These are phyloP conservation scores for Julus scanicus DNA, from an alignment of 2,888 invertebrate species.

Conservation along the genomic window DNA sequence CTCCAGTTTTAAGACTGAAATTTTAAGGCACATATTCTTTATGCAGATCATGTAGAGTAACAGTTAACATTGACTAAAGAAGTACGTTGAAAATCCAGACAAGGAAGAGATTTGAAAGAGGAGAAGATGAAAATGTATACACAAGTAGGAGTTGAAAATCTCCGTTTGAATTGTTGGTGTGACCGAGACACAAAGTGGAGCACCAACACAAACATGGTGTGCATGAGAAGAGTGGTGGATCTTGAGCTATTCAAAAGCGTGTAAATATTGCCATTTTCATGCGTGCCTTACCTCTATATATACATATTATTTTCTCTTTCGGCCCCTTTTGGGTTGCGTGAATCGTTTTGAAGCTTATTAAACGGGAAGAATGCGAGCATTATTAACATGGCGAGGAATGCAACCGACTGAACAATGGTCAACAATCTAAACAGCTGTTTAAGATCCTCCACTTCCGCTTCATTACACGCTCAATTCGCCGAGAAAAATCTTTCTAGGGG, in stretches of 20 bases:
- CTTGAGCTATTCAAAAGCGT: conserved; percentile 1
- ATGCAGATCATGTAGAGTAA: no score
- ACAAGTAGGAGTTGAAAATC: no score
- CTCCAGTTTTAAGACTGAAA: no score
- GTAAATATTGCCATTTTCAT: conserved; percentile 8
- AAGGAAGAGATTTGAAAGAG: no score
- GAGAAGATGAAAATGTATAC: no score
- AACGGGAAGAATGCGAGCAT: background rate
- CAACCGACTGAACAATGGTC: conserved; percentile 19
- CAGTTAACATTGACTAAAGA: no score
- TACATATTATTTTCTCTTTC: no score
- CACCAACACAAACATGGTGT: no score
- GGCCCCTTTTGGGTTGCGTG: background rate
- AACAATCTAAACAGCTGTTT: background rate
- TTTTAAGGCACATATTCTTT: no score
- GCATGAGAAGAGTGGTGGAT: background rate
- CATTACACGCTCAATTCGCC: conserved; percentile 19
- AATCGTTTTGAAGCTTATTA: conserved; percentile 19
- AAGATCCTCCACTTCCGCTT: conserved; percentile 10
- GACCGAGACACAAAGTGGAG: no score
- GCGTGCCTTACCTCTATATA: background rate
- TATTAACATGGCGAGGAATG: conserved; percentile 11
- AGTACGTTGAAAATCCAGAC: no score
- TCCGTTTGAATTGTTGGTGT: no score
- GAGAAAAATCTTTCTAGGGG: background rate